Percentiles rank a stretch among this genome's conserved stretches.
Evolutionary conservation across 1,140 invertebrate genomes (phyloP).

Genomic region (Panagrolaimus sp.): DNA sequence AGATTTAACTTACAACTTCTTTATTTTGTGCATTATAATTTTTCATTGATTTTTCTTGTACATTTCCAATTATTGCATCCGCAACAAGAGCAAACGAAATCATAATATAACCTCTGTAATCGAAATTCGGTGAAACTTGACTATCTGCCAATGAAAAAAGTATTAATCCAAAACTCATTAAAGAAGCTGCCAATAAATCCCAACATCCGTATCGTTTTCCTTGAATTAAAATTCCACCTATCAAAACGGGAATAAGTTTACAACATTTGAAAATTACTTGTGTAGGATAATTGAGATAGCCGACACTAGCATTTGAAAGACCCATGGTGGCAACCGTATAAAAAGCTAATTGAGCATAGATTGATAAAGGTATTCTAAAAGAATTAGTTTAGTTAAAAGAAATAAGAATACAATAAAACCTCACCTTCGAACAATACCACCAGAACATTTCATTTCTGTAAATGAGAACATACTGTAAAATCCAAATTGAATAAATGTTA

Average conservation of each 20-base stretch:
- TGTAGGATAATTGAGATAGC: conserved; percentile 89
- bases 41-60: conserved; percentile 89
- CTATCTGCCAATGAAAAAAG: conserved; percentile 87
- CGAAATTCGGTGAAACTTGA: conserved; percentile 78
- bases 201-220: conserved; percentile 34
- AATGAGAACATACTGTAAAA: conserved; percentile 77
- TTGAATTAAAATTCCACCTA: conserved; percentile 41
- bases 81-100: conserved; percentile 79
- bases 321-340: conserved; percentile 89
- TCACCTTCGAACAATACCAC: conserved; percentile 68
- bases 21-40: conserved; percentile 73
- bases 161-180: conserved; percentile 83
- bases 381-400: not conserved
- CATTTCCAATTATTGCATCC: conserved; percentile 88
- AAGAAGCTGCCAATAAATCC: conserved; percentile 56
- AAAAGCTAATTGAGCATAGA: conserved; percentile 74
- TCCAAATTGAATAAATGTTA: conserved; percentile 83
- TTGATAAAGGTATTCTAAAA: conserved; percentile 74
- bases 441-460: conserved; percentile 68
- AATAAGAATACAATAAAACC: no score
- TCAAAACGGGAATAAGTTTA: conserved; percentile 85
- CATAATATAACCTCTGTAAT: conserved; percentile 72
- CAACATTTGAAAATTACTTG: conserved; percentile 89
- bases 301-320: conserved; percentile 86
- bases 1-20: conserved; percentile 68